Base-by-base conservation (phyloP, 1,140 invertebrate species). In the Penaeus indicus region DNA sequence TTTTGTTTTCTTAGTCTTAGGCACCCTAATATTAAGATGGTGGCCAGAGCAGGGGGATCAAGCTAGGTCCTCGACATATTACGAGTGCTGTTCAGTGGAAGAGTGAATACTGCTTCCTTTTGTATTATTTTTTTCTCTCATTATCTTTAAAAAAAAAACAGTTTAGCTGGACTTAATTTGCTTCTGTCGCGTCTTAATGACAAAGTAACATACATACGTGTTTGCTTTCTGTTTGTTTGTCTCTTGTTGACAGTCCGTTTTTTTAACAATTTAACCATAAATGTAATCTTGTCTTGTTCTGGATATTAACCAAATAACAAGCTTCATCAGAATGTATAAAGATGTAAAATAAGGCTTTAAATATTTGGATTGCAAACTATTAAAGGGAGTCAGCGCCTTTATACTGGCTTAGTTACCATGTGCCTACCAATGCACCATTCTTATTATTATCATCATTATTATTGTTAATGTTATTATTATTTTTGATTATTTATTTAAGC, bases 1-100 rank as follows among this genome's bases (percentile, higher is more conserved):
- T 89, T 90, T 91, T 89, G 90, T 90, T 90, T 86, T 89, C 87
- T 85, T 90, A 90, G 89, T 90, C 89, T 87, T 90, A 90, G 89
- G 89, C 89, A 90, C 89, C 89, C 89, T 90, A 90, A 90, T 90
- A 67, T 86, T 90, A 86, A 86, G 89, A 84, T 86, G 85, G 89
- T 90, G 89, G 89, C 89, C 89, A 90, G 89, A 72, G 79, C 81
- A 86, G 85, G 85, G 86, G 86, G 86, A 63, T 88, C 72, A 88
- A 38, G 69, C 80, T 84, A 63, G 79, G 69, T 77, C 54, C 47
- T 54, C 47, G 13, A 54, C 47, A 54, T n/a, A n/a, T n/a, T 54
- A 54, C 47, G 47, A 54, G 47, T 54, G 47, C 47, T 54, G 47
- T 54, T 54, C 47, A 54, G 47, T 54, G 47, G 47, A 54, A 54